Evolutionary conservation across 2,888 invertebrate genomes (phyloP).

Genomic region (Melipona bicolor): DNA sequence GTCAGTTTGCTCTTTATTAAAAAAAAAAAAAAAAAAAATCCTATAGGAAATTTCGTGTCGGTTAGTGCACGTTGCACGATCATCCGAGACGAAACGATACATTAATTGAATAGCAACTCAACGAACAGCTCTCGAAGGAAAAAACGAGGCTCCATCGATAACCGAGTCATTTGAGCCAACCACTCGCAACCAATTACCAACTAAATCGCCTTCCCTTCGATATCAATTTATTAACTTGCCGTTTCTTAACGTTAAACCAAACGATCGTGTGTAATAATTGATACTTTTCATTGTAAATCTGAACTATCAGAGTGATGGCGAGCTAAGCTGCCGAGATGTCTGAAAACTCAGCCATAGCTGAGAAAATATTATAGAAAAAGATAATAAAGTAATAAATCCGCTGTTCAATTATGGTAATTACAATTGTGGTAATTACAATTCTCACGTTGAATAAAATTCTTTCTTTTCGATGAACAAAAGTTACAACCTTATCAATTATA

Average conservation of each 20-base stretch:
- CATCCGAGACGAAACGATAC: slow-evolving; percentile 50
- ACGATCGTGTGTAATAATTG: not conserved
- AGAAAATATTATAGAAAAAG: not conserved
- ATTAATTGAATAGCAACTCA: slow-evolving; percentile 53
- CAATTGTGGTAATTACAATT: too few species aligned
- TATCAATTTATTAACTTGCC: slow-evolving; percentile 50
- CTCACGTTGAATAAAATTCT: too few species aligned
- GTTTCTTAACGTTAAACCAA: slow-evolving; percentile 35
- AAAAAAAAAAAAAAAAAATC: not conserved
- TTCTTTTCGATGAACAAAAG: too few species aligned
- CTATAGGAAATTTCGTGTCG: not conserved
- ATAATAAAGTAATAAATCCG: too few species aligned
- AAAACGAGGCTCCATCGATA: slow-evolving; percentile 36
- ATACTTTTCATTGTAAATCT: not conserved
- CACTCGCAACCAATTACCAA: slow-evolving; percentile 50
- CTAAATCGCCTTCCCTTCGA: slow-evolving; percentile 39
- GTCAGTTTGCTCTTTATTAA: not conserved
- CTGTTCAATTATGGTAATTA: too few species aligned
- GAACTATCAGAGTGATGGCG: not conserved
- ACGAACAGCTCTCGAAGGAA: slow-evolving; percentile 28
- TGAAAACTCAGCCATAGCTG: not conserved
- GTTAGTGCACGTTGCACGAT: slow-evolving; percentile 30
- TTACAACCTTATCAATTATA: too few species aligned
- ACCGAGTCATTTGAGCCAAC: slow-evolving; percentile 36
- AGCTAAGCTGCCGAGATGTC: too few species aligned